phyloP scores from a whole-genome alignment of 2,888 invertebrate genomes.

The Exocentrus adspersus region DNA sequence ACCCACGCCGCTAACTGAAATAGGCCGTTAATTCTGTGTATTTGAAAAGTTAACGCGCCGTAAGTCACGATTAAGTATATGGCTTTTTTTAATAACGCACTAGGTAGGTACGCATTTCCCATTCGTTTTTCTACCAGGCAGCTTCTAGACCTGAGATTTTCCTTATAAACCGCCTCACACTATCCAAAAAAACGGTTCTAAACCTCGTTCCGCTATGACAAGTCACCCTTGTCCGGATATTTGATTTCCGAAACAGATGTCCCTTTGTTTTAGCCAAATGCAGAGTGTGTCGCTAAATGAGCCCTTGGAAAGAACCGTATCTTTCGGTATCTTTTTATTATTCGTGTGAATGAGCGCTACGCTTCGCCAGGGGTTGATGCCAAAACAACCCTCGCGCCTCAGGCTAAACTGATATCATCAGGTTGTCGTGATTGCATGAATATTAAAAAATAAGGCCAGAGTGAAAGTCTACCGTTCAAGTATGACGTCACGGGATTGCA shows the following conservation, averaged over 20 bases:
- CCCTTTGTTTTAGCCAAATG: neutral
- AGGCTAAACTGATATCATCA: constrained; percentile 36
- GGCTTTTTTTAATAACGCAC: neutral
- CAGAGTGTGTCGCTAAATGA: neutral
- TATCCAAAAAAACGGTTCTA: neutral
- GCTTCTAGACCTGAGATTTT: too few species aligned
- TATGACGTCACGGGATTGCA: too few species aligned
- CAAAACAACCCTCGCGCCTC: constrained; percentile 10
- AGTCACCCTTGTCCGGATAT: neutral
- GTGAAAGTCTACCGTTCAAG: too few species aligned
- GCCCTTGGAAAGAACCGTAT: neutral
- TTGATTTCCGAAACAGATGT: neutral
- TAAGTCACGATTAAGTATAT: constrained; percentile 10
- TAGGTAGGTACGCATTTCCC: too few species aligned
- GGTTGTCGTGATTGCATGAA: constrained; percentile 37
- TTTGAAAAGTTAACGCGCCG: constrained; percentile 1
- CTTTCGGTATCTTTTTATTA: constrained; percentile 10
- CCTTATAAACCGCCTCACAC: too few species aligned
- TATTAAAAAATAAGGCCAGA: too few species aligned
- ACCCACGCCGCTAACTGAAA: neutral
- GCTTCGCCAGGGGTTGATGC: constrained; percentile 18
- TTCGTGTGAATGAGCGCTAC: neutral
- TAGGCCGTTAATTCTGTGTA: constrained; percentile 8
- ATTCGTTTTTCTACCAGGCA: too few species aligned
- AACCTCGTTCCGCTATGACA: neutral